Conservation (phyloP, 1,140 invertebrate species). For the Bemisia tabaci region DNA sequence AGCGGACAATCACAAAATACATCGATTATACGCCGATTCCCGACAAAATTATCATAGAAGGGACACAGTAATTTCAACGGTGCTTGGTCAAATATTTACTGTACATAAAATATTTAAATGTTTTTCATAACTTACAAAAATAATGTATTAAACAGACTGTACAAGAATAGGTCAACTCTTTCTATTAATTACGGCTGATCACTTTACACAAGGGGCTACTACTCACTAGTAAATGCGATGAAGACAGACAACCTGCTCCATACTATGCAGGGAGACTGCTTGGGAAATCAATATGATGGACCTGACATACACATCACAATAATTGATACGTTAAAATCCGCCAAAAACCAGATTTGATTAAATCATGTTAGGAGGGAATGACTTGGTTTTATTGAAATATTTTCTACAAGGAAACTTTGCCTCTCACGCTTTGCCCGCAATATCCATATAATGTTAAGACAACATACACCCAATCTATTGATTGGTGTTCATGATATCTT, state of each 20-base stretch:
- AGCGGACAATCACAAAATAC: too few species aligned
- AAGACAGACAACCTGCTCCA: not conserved
- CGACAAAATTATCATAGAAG: too few species aligned
- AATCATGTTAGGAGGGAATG: too few species aligned
- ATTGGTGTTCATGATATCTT: too few species aligned
- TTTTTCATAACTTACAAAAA: not conserved
- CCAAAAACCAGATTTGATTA: not conserved
- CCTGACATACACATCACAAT: not conserved
- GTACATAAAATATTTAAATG: not conserved
- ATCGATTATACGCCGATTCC: too few species aligned
- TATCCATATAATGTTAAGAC: too few species aligned
- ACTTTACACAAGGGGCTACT: not conserved
- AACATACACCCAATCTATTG: too few species aligned
- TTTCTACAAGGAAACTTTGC: too few species aligned
- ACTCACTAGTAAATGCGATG: not conserved
- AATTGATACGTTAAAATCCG: not conserved
- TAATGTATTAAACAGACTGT: not conserved
- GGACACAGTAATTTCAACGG: not conserved
- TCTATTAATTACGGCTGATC: not conserved
- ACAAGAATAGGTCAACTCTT: not conserved
- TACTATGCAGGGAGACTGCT: not conserved
- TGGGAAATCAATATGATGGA: not conserved
- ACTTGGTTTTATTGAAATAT: too few species aligned
- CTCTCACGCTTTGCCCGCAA: too few species aligned
- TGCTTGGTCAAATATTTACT: not conserved